Percentiles rank a stretch among this genome's conserved stretches.
Evolutionary conservation across 2,113 vertebrate genomes (phyloP).

Genomic region (Myiopsitta monachus): DNA sequence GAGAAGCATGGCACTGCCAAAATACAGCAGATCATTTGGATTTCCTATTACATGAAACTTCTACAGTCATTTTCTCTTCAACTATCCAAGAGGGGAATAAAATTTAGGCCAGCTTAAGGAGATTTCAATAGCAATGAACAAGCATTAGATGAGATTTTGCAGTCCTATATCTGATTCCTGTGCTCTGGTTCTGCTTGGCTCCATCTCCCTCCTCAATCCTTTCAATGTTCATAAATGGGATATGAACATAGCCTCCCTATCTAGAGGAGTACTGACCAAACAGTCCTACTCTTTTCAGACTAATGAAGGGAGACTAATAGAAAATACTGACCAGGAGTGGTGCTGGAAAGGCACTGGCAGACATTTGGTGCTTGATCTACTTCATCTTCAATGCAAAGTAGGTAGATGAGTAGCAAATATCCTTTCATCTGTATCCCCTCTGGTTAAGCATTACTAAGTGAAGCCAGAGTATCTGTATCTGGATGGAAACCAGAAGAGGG

Average conservation of each 20-base stretch:
- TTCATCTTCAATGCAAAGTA: background rate
- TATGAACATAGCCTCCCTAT: background rate
- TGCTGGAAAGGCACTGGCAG: background rate
- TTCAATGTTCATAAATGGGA: background rate
- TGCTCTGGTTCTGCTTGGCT: background rate
- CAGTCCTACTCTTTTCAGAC: background rate
- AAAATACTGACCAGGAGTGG: background rate
- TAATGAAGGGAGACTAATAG: background rate
- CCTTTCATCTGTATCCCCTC: background rate
- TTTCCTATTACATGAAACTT: background rate
- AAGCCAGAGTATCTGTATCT: background rate
- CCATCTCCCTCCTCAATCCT: background rate
- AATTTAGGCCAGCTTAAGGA: background rate
- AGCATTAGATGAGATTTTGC: background rate
- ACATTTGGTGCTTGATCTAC: background rate
- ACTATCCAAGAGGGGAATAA: background rate
- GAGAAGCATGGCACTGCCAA: background rate
- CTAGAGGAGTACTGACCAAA: background rate
- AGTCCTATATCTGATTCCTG: background rate
- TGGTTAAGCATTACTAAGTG: accelerated
- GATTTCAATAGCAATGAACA: background rate
- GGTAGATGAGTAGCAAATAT: background rate
- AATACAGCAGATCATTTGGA: background rate
- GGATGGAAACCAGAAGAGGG: background rate
- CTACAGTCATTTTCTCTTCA: background rate